phyloP scores from a whole-genome alignment of 2,888 invertebrate genomes.

The Dendrolimus pini region DNA sequence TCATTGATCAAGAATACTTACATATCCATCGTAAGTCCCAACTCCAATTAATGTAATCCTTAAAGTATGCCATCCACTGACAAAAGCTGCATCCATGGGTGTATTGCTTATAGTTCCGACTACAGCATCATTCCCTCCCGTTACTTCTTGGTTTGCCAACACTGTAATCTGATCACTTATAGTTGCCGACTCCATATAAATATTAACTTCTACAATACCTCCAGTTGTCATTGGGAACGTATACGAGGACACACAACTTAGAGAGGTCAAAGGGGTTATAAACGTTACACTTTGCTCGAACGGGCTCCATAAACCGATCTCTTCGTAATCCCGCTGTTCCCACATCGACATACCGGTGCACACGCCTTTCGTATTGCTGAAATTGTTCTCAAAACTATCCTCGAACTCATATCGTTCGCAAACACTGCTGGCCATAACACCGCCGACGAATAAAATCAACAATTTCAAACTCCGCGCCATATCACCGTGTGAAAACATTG shows the following conservation, averaged over 20 bases:
- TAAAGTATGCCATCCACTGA: constrained; percentile 21
- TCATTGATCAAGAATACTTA: constrained; percentile 20
- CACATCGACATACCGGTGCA: constrained; percentile 16
- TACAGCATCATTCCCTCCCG: constrained; percentile 2
- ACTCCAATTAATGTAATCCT: constrained; percentile 11
- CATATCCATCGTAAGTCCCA: constrained; percentile 20
- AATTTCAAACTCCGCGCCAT: constrained; percentile 10
- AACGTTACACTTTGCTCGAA: constrained; percentile 23
- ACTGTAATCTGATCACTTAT: constrained; percentile 4
- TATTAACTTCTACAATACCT: constrained; percentile 9
- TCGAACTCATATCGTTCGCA: constrained; percentile 40
- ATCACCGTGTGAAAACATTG: constrained; percentile 1
- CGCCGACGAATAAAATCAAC: constrained; percentile 16
- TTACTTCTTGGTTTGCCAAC: constrained; percentile 1
- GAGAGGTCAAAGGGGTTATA: constrained; percentile 18
- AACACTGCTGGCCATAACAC: constrained; percentile 22
- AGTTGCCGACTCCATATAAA: constrained; percentile 5
- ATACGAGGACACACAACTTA: constrained; percentile 19
- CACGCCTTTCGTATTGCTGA: constrained; percentile 25
- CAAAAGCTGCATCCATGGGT: constrained; percentile 6
- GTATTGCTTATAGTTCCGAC: constrained; percentile 4
- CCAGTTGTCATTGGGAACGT: constrained; percentile 5
- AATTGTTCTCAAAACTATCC: constrained; percentile 25
- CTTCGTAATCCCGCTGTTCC: constrained; percentile 24
- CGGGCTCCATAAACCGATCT: constrained; percentile 18